Base-by-base conservation (phyloP, 2,797 vertebrate genomes). In the Pangasius krempfi region DNA sequence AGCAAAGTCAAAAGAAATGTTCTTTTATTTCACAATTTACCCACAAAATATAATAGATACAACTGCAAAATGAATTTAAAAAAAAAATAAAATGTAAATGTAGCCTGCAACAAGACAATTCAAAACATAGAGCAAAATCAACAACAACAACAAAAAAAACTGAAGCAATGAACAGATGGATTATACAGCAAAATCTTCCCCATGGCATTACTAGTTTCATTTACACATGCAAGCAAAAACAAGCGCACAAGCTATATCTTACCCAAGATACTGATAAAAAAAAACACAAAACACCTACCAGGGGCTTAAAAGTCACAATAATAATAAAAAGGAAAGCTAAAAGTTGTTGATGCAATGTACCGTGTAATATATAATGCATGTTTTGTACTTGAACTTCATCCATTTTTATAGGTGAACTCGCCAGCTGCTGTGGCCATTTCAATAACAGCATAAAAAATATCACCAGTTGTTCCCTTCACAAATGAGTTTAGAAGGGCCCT, bases 321-420 rank as follows among this genome's bases (percentile, higher is more conserved):
- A 83, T 79, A 58, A 81, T 14, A 52, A 81, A 25, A 13, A 37
- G 30, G 9, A 60, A 81, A 58, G 8, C 25, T 30, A 16, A 56
- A 81, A 81, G 30, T 58, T 81, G 79, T 6, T 60, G 33, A 7
- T 25, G 20, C 20, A 12, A 18, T 9, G 13, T 78, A 54, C 54
- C 6, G 33, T 54, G 40, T 80, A 58, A 37, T 60, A 81, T 81
- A 16, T 18, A 64, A 83, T 64, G 60, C 27, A 30, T 54, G 64
- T 70, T 66, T 84, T 84, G 60, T 66, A 66, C 40, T 50, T 84
- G 83, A 70, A 66, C 40, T 50, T 66, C 81, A 66, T 84, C 62
- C 47, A 68, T 68, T 54, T 84, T 54, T 84, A 70, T 70, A 84
- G 83, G 60, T 50, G 60, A 66, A 30, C 60, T 50, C 40, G 5